Evolutionary conservation across 2,888 invertebrate species (phyloP).

Genomic region (Eubasilissa splendida): DNA sequence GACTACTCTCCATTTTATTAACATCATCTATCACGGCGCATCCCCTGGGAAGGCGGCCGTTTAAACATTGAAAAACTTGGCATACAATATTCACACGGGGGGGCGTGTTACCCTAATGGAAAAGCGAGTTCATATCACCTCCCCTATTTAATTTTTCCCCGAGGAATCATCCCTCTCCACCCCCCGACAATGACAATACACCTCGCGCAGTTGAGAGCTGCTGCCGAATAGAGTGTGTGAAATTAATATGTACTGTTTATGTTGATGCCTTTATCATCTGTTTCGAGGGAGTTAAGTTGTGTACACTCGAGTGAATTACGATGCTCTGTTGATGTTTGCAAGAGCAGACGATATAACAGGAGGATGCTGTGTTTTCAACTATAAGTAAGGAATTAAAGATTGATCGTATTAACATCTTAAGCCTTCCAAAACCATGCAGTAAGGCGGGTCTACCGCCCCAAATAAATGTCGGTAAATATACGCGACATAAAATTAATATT

Average conservation of each 20-base stretch:
- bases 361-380: too few species aligned
- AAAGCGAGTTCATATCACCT: slow-evolving; percentile 49
- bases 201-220: background rate
- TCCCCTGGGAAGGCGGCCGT: slow-evolving; percentile 20
- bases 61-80: slow-evolving; percentile 53
- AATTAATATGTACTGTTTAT: slow-evolving; percentile 31
- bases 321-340: background rate
- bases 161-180: slow-evolving; percentile 30
- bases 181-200: background rate
- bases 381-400: too few species aligned
- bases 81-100: slow-evolving; percentile 57
- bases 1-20: slow-evolving; percentile 27
- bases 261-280: slow-evolving; percentile 20
- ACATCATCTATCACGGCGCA: slow-evolving; percentile 22
- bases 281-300: background rate
- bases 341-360: too few species aligned
- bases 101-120: slow-evolving; percentile 53
- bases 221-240: background rate
- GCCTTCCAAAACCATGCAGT: too few species aligned
- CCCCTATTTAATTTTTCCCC: slow-evolving; percentile 48
- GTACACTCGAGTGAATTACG: background rate
- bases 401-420: too few species aligned
- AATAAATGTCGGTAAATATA: too few species aligned
- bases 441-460: too few species aligned
- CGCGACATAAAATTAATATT: too few species aligned